Base-by-base conservation (phyloP, 1,140 invertebrate species). In the Bombyx mandarina region DNA sequence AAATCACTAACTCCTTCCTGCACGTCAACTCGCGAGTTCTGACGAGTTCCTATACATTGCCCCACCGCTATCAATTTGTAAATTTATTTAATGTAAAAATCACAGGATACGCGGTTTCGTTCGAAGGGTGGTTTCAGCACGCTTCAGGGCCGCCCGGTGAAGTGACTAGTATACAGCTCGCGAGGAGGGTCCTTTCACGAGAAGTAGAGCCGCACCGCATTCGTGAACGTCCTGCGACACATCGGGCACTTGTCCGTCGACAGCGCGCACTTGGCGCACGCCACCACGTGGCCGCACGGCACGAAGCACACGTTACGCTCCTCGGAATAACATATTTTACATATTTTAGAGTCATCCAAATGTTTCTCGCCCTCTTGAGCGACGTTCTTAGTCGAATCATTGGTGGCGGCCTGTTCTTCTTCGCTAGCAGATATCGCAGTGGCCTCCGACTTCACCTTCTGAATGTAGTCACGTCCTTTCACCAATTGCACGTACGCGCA, bases 251-350 rank as follows among this genome's bases (percentile, higher is more conserved):
- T 92, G 64, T 82, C 67, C 7, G 77, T 83, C 8, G 82, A 69
- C 56, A 86, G 92, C 88, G 95, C 94, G 89, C 97, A 98, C 61
- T 94, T 93, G 10, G 92, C 91, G 88, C 97, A 98, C 8, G 95
- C 93, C 10, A 97, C 92, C 62, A 98, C 91, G 88, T 98, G 97
- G 51, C 96, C 94, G 88, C 90, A 91, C 35, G 90, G 97, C 68
- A 98, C 89, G 86, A 98, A 97, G 61, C 95, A 93, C 51, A 96
- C 92, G 66, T 93, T 93, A 62, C 95, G 90, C 85, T 96, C 94
- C 68, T 93, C 91, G 59, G 91, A 92, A 85, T 93, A 96, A 83
- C 90, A 91, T 57, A 91, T 90, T 75, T 89, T 90, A 75, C 90
- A 91, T 43, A 90, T 62, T 69, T 90, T 90, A 22, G 83, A 69